These are phyloP conservation scores for Ecliptopera silaceata DNA, from an alignment of 2,888 invertebrate species.

Conservation along the genomic window DNA sequence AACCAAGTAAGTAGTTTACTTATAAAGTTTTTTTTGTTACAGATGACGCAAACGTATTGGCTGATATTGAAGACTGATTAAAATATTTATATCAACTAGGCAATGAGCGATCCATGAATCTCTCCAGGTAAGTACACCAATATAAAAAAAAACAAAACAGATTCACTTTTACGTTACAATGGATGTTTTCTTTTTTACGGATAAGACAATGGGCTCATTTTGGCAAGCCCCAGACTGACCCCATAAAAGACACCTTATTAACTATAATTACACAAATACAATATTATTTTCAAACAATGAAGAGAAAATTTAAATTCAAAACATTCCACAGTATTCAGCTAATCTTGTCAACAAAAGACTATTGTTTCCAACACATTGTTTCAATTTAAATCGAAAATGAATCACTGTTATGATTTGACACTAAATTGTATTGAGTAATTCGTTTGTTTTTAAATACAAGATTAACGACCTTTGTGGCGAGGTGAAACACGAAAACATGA, in stretches of 20 bases:
- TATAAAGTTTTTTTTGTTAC: constrained; percentile 58
- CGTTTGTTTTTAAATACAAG: constrained; percentile 65
- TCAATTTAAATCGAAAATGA: constrained; percentile 76
- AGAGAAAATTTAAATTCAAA: constrained; percentile 77
- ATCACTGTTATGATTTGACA: constrained; percentile 78
- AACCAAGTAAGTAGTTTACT: constrained; percentile 41
- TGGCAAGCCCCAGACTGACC: constrained; percentile 24
- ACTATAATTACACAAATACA: constrained; percentile 40
- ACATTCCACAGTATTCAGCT: constrained; percentile 80
- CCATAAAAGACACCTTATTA: constrained; percentile 19
- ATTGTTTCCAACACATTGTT: constrained; percentile 80
- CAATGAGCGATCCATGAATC: constrained; percentile 70
- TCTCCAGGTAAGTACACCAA: constrained; percentile 51
- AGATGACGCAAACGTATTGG: constrained; percentile 65
- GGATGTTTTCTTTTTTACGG: neutral
- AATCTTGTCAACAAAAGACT: constrained; percentile 81
- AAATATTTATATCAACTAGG: constrained; percentile 62
- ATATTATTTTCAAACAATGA: constrained; percentile 72
- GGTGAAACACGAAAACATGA: neutral
- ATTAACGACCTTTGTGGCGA: constrained; percentile 17
- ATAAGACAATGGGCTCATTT: constrained; percentile 28
- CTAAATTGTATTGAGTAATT: constrained; percentile 77
- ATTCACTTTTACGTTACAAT: neutral
- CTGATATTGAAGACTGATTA: constrained; percentile 76
- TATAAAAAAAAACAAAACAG: neutral